Base-by-base conservation (phyloP, 2,888 invertebrate genomes). In the Seira musarum region DNA sequence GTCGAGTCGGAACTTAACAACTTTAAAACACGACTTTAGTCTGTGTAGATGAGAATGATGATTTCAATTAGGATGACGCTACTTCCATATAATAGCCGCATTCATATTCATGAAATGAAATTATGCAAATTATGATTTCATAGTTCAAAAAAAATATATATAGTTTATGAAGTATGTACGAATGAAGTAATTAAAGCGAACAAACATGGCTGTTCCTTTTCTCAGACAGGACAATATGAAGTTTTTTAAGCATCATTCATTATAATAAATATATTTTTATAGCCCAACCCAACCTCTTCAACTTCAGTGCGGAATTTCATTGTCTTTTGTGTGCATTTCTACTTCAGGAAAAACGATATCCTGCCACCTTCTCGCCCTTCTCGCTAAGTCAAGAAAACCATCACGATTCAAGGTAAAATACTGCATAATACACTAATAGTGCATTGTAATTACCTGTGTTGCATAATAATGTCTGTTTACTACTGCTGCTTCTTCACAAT, bases 361-460 rank as follows among this genome's bases (percentile, higher is more conserved):
- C 68, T 75, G 68, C 35, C 64, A n/a, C 17, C 53, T 53, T 53
- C 53, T 40, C n/a, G n/a, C n/a, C n/a, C 40, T 53, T 53, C 15
- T n/a, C 15, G 15, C 53, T 65, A 24, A 73, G 49, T 64, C 65
- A 72, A 60, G 63, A 24, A 71, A 30, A 46, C 63, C 64, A 64
- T 72, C 57, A 57, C 49, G 25, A 53, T 57, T 64, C 75, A 75
- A 75, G 75, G 75, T 75, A 21, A 75, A 68, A 13, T 53, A 53
- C 17, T n/a, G 53, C 15, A 53, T 53, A 53, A n/a, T 40, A 75
- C 67, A 68, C 75, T 68, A 75, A 75, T 53, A 53, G 53, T 75
- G 68, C 49, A 63, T 67, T 61, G 75, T 75, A 75, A 75, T 75
- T 75, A 75, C 75, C 68, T 75, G 75, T 68, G 53, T 75, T 75